phyloP scores from a whole-genome alignment of 1,140 invertebrate species.

The Ephestia elutella region DNA sequence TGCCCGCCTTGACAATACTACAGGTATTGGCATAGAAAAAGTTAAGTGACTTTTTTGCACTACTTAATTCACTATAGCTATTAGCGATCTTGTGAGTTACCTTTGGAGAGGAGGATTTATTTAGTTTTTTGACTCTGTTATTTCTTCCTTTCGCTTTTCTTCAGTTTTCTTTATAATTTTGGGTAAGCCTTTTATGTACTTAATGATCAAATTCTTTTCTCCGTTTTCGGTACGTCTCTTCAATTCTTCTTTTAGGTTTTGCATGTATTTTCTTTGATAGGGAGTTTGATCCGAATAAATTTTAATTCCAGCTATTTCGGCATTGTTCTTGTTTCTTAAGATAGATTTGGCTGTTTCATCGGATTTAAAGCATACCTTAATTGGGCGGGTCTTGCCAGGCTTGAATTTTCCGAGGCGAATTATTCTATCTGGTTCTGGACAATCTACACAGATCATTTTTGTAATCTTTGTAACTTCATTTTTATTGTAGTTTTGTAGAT shows the following conservation, averaged over 20 bases:
- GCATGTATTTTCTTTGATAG: slow-evolving; percentile 14
- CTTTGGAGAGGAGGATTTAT: slow-evolving; percentile 6
- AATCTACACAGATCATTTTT: slow-evolving; percentile 10
- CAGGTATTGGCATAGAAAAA: not conserved
- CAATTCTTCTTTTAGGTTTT: slow-evolving; percentile 19
- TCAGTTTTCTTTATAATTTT: slow-evolving; percentile 21
- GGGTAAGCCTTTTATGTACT: slow-evolving; percentile 25
- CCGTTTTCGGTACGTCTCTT: slow-evolving; percentile 16
- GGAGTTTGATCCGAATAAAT: slow-evolving; percentile 15
- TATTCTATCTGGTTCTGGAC: slow-evolving; percentile 19
- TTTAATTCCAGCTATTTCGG: slow-evolving; percentile 1
- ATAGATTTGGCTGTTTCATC: slow-evolving; percentile 2
- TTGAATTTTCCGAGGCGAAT: slow-evolving; percentile 23
- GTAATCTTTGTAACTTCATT: slow-evolving; percentile 11
- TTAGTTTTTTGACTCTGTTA: not conserved
- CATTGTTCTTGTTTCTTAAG: not conserved
- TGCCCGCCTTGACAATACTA: not conserved
- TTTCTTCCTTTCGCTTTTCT: not conserved
- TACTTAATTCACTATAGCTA: not conserved
- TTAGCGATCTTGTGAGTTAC: slow-evolving; percentile 6
- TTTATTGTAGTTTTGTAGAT: not conserved
- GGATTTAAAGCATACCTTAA: slow-evolving; percentile 11
- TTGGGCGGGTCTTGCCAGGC: slow-evolving; percentile 7
- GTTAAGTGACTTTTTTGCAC: not conserved
- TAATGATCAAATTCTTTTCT: slow-evolving; percentile 24